Evolutionary conservation across 1,140 invertebrate species (phyloP).

Genomic region (Kradibia gibbosae): DNA sequence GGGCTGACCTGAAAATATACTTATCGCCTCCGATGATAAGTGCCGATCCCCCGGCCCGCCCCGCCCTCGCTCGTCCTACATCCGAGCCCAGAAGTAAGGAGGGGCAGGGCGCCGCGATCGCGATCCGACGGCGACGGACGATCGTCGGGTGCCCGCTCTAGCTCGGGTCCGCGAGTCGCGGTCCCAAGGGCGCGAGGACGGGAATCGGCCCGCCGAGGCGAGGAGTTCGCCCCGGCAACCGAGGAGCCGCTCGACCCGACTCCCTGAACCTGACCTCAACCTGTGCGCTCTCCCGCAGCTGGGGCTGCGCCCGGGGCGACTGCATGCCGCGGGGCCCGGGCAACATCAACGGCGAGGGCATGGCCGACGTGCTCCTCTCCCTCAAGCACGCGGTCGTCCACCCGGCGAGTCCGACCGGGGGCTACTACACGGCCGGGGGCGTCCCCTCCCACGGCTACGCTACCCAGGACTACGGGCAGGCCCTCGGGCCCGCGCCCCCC

Average conservation of each 20-base stretch:
- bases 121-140: too few relatives aligned
- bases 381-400: slow-evolving; percentile 91
- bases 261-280: too few relatives aligned
- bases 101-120: neutral
- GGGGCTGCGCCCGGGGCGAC: slow-evolving; percentile 68
- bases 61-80: slow-evolving; percentile 79
- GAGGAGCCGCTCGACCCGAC: neutral
- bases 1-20: too few relatives aligned
- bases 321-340: slow-evolving; percentile 63
- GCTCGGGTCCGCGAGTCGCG: too few relatives aligned
- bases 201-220: neutral
- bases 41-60: too few relatives aligned
- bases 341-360: slow-evolving; percentile 75
- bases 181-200: neutral
- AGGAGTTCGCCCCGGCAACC: neutral
- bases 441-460: slow-evolving; percentile 61
- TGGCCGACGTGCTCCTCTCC: slow-evolving; percentile 88
- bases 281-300: slow-evolving; percentile 55
- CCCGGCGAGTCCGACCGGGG: slow-evolving; percentile 76
- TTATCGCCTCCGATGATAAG: too few relatives aligned
- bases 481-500: slow-evolving; percentile 65
- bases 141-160: too few relatives aligned
- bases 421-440: slow-evolving; percentile 65
- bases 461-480: slow-evolving; percentile 45
- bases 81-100: neutral